Percentiles rank a stretch among this genome's conserved stretches.
Evolutionary conservation across 2,888 invertebrate species (phyloP).

Genomic region (Teleogryllus oceanicus): DNA sequence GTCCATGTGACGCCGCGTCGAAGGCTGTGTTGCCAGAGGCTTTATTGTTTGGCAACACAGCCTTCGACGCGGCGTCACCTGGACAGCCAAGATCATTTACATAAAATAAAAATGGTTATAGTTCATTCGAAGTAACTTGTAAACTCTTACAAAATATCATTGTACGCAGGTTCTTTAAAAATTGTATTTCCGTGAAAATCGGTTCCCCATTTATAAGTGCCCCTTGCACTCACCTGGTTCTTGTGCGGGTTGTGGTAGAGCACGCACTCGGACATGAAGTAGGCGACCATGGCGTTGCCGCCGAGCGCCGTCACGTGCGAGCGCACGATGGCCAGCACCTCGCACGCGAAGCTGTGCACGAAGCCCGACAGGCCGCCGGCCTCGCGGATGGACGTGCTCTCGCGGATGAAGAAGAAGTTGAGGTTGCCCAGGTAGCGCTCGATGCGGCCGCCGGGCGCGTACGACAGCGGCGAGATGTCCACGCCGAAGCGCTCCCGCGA

Average conservation of each 20-base stretch:
- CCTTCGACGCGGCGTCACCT: too few relatives aligned
- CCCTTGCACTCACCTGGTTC: constrained; percentile 70
- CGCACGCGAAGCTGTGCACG: constrained; percentile 88
- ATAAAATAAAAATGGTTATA: too few relatives aligned
- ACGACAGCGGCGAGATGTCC: constrained; percentile 77
- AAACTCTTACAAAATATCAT: too few relatives aligned
- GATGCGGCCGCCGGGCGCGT: constrained; percentile 71
- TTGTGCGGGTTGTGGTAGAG: constrained; percentile 91
- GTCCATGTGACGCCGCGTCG: too few relatives aligned
- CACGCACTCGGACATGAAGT: constrained; percentile 87
- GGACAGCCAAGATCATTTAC: too few relatives aligned
- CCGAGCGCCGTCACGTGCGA: constrained; percentile 91
- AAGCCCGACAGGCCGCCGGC: constrained; percentile 90
- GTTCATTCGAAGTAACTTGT: too few relatives aligned
- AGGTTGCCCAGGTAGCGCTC: constrained; percentile 83
- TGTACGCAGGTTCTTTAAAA: too few relatives aligned
- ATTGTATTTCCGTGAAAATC: too few relatives aligned
- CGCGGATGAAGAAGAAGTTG: constrained; percentile 92
- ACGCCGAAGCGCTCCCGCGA: constrained; percentile 58
- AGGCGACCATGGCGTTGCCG: constrained; percentile 92
- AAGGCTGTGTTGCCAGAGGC: too few relatives aligned
- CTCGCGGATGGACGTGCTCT: constrained; percentile 88
- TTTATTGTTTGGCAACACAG: too few relatives aligned
- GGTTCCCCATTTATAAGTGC: too few relatives aligned
- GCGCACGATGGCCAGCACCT: constrained; percentile 87